phyloP scores from a whole-genome alignment of 2,113 vertebrate species.

The Junco hyemalis region DNA sequence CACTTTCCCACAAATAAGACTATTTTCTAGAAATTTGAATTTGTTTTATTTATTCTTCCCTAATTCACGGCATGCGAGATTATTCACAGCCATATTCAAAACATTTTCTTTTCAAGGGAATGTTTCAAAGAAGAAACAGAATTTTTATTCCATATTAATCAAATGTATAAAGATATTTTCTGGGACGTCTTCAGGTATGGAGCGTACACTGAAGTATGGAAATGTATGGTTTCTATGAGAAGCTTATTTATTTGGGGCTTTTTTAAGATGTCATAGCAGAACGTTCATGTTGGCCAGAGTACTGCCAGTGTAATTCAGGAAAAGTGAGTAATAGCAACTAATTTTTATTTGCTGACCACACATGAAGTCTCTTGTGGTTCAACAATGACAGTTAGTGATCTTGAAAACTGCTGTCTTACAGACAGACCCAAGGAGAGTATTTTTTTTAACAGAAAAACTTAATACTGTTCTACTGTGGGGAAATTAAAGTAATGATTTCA shows the following conservation, averaged over 20 bases:
- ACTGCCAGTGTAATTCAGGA: not conserved
- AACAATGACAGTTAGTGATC: not conserved
- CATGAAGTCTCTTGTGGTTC: not conserved
- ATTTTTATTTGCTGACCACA: not conserved
- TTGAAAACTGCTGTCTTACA: not conserved
- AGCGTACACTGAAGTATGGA: rapidly evolving
- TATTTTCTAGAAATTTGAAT: not conserved
- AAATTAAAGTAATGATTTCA: not conserved
- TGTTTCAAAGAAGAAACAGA: not conserved
- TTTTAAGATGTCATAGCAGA: not conserved
- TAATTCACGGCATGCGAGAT: not conserved
- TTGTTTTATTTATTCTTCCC: not conserved
- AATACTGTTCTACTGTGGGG: not conserved
- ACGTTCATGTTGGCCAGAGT: not conserved
- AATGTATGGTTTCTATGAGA: not conserved
- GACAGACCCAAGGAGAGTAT: not conserved
- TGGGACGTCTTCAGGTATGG: not conserved
- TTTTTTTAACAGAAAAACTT: not conserved
- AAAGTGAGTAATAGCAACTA: not conserved
- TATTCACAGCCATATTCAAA: not conserved
- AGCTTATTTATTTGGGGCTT: rapidly evolving
- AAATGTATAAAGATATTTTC: not conserved
- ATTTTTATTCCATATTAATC: not conserved
- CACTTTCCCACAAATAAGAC: not conserved
- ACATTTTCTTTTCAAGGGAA: not conserved